Percentiles rank a stretch among this genome's conserved stretches.
These are phyloP conservation scores for Amphiprion percula DNA, from an alignment of 2,113 vertebrate species.

Conservation along the genomic window DNA sequence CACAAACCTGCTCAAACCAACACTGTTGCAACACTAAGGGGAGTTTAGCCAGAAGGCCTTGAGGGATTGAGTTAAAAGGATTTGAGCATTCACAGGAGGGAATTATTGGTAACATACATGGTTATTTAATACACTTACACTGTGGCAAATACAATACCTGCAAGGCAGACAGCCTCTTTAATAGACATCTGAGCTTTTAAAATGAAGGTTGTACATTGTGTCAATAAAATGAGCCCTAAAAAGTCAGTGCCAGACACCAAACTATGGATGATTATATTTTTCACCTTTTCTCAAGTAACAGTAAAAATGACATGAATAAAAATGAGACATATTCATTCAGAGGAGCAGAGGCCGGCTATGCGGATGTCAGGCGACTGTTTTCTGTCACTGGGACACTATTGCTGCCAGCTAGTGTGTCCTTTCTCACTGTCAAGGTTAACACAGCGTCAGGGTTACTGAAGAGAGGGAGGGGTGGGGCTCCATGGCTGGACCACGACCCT, in stretches of 20 bases:
- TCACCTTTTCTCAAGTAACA: background rate
- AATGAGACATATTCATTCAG: constrained; percentile 1
- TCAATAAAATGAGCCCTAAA: background rate
- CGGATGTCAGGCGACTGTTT: constrained; percentile 48
- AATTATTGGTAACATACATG: constrained; percentile 24
- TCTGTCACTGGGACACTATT: constrained; percentile 53
- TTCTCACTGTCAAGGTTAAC: constrained; percentile 63
- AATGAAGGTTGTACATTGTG: background rate
- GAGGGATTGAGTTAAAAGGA: constrained; percentile 1
- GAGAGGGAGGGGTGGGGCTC: constrained; percentile 44
- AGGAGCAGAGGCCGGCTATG: background rate
- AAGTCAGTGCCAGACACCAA: background rate
- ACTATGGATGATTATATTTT: background rate
- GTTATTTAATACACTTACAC: background rate
- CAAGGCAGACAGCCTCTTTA: background rate
- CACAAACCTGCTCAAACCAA: constrained; percentile 19
- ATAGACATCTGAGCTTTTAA: background rate
- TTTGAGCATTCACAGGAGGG: constrained; percentile 36
- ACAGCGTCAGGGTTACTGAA: constrained; percentile 63
- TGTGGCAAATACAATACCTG: background rate
- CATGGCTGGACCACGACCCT: constrained; percentile 39
- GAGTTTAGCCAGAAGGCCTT: constrained; percentile 10
- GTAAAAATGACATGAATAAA: constrained; percentile 20
- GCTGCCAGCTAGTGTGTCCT: constrained; percentile 58
- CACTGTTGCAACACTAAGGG: constrained; percentile 28